Evolutionary conservation across 2,888 invertebrate species (phyloP).

Genomic region (Adineta ricciae): DNA sequence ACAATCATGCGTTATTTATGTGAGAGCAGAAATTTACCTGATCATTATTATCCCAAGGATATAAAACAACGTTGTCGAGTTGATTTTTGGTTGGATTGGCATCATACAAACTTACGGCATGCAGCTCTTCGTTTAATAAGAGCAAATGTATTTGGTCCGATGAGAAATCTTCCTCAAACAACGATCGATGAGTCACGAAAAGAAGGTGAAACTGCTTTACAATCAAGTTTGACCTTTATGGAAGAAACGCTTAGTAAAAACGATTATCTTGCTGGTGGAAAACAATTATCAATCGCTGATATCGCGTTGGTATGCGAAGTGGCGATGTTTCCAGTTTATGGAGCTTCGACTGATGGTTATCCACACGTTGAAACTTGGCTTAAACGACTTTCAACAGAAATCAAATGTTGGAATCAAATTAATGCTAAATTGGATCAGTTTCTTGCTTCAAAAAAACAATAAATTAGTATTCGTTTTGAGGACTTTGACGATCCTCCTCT

Average conservation of each 20-base stretch:
- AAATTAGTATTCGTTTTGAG: too few species aligned
- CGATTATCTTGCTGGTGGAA: slow-evolving; percentile 7
- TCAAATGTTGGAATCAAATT: background rate
- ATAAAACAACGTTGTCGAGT: slow-evolving; percentile 58
- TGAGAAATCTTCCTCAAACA: background rate
- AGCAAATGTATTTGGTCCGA: slow-evolving; percentile 2
- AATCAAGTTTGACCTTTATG: slow-evolving; percentile 11
- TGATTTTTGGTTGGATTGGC: slow-evolving; percentile 67
- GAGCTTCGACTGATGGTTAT: background rate
- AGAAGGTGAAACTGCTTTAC: background rate
- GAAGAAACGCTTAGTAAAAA: background rate
- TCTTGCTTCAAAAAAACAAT: background rate
- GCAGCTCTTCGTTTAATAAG: background rate
- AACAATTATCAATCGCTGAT: slow-evolving; percentile 17
- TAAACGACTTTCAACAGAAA: background rate
- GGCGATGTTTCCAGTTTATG: background rate
- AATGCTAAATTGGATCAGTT: background rate
- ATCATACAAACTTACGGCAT: slow-evolving; percentile 60
- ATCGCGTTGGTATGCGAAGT: slow-evolving; percentile 12
- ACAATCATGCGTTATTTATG: slow-evolving; percentile 54
- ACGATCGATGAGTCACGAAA: background rate
- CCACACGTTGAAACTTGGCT: background rate
- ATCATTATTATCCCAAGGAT: slow-evolving; percentile 62
- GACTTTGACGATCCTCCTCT: too few species aligned
- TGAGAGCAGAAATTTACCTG: slow-evolving; percentile 52